phyloP scores from a whole-genome alignment of 2,113 vertebrate genomes.

The Chaetodon auriga region DNA sequence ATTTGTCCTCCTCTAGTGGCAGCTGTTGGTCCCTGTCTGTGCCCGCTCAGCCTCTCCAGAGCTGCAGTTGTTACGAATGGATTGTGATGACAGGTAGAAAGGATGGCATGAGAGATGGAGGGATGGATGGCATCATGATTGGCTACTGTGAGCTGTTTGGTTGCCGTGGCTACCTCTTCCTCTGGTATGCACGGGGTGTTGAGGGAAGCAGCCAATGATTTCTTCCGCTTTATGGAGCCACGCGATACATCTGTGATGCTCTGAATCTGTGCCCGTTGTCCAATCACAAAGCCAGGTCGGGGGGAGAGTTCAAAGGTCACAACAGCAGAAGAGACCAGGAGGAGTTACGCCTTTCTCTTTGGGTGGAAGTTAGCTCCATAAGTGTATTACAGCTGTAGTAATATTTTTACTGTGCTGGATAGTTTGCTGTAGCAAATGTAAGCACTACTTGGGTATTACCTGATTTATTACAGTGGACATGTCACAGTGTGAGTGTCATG shows the following conservation, averaged over 20 bases:
- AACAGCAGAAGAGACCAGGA: background rate
- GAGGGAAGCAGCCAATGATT: constrained; percentile 45
- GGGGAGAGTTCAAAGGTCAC: constrained; percentile 41
- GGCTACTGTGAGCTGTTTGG: background rate
- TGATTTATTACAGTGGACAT: background rate
- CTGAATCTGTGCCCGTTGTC: constrained; percentile 81
- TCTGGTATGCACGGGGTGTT: constrained; percentile 74
- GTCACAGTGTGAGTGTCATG: background rate
- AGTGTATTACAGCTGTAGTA: background rate
- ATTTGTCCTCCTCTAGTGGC: constrained; percentile 55
- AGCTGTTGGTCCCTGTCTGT: constrained; percentile 3
- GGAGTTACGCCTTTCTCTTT: background rate
- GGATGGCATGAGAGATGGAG: constrained; percentile 21
- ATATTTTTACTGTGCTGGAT: background rate
- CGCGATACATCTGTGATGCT: constrained; percentile 85
- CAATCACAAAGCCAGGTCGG: constrained; percentile 19
- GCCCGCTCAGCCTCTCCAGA: background rate
- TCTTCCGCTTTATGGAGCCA: constrained; percentile 83
- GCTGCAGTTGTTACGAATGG: background rate
- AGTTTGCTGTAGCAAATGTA: background rate
- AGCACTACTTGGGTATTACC: background rate
- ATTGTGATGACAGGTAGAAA: background rate
- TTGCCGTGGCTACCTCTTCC: constrained; percentile 82
- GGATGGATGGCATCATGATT: background rate
- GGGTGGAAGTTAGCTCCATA: background rate